Evolutionary conservation across 2,797 vertebrate species (phyloP).

Genomic region (Otus scops): DNA sequence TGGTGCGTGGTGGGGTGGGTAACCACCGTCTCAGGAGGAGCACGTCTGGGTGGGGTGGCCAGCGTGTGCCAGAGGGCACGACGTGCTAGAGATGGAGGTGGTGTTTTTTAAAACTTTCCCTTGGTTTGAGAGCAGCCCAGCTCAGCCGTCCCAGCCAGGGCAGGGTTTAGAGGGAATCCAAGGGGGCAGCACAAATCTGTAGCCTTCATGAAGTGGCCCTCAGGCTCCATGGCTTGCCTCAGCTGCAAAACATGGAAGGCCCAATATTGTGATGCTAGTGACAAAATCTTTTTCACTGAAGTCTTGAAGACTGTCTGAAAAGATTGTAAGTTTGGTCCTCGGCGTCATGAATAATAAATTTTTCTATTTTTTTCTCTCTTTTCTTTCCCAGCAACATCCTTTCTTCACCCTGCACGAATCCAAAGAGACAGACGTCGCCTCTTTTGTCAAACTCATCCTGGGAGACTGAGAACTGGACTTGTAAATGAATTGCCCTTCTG

Average conservation of each 20-base stretch:
- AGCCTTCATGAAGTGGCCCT: background rate
- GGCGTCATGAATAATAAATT: background rate
- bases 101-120: background rate
- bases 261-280: background rate
- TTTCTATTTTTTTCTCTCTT: background rate
- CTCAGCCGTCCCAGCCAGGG: background rate
- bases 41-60: background rate
- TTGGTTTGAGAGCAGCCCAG: background rate
- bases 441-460: constrained; percentile 93
- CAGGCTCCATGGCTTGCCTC: accelerated
- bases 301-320: background rate
- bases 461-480: constrained; percentile 86
- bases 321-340: background rate
- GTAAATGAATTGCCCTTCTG: constrained; percentile 69
- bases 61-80: accelerated
- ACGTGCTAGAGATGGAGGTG: background rate
- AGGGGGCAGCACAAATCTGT: background rate
- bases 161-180: background rate
- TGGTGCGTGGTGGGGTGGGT: background rate
- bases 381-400: constrained; percentile 85
- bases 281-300: background rate
- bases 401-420: constrained; percentile 94
- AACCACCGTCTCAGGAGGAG: background rate
- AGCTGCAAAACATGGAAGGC: background rate
- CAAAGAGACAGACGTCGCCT: constrained; percentile 95